A percentile compares a stretch with the other conserved stretches of the same genome.
These are phyloP conservation scores for Ptiloglossa arizonensis DNA, from an alignment of 1,140 invertebrate genomes.

Conservation along the genomic window DNA sequence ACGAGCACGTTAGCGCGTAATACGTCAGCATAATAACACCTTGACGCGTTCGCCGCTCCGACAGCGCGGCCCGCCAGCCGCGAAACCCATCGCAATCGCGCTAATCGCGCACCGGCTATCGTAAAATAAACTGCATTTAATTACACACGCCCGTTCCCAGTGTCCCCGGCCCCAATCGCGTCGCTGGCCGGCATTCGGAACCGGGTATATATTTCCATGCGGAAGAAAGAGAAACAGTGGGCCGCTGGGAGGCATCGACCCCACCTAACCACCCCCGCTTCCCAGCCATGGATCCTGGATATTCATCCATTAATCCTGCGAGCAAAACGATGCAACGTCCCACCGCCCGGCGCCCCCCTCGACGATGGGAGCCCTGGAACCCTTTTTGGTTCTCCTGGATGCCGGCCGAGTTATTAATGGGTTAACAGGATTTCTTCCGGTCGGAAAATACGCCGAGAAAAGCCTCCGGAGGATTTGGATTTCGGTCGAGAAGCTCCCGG, in stretches of 20 bases:
- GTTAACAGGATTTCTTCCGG: slow-evolving; percentile 73
- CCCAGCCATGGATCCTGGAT: slow-evolving; percentile 44
- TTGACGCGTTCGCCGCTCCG: not conserved
- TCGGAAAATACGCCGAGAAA: slow-evolving; percentile 68
- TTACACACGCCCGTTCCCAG: slow-evolving; percentile 2
- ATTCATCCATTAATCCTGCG: slow-evolving; percentile 68
- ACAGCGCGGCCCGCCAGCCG: not conserved
- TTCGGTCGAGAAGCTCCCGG: slow-evolving; percentile 60
- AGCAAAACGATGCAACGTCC: slow-evolving; percentile 60
- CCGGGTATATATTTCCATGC: slow-evolving; percentile 27
- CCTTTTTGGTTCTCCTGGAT: slow-evolving; percentile 51
- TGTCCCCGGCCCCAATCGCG: not conserved
- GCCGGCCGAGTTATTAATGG: slow-evolving; percentile 71
- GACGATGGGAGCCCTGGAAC: slow-evolving; percentile 49
- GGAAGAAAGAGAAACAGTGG: slow-evolving; percentile 41
- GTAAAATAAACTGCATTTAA: slow-evolving; percentile 46
- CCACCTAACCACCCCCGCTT: not conserved
- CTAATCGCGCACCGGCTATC: slow-evolving; percentile 19
- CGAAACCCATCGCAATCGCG: slow-evolving; percentile 25
- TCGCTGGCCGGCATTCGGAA: slow-evolving; percentile 1
- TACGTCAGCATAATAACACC: slow-evolving; percentile 32
- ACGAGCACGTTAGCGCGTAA: not conserved
- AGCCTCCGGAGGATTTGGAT: slow-evolving; percentile 67
- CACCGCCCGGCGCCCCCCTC: slow-evolving; percentile 38
- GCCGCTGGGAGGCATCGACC: slow-evolving; percentile 30